These are phyloP conservation scores for Florisuga fusca DNA, from an alignment of 2,797 vertebrate species.

Conservation along the genomic window DNA sequence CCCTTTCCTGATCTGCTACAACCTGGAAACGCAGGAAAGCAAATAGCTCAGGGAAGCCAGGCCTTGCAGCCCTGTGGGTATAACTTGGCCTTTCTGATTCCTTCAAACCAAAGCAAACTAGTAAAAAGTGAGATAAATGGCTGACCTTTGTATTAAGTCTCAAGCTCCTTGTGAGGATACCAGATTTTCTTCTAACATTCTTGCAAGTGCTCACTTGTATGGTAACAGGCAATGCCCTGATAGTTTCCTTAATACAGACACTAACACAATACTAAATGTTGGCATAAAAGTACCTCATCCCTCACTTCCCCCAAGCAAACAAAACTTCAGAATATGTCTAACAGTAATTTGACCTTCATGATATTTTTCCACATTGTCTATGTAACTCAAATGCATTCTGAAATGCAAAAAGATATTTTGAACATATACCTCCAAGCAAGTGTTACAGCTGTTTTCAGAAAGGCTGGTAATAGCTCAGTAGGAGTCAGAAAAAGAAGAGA, in stretches of 20 bases:
- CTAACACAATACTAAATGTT: background rate
- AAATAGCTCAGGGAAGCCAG: background rate
- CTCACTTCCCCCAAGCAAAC: background rate
- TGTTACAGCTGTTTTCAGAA: background rate
- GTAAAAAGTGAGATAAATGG: background rate
- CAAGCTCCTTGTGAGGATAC: background rate
- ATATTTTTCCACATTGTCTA: background rate
- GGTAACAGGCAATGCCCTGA: background rate
- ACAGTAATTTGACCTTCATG: background rate
- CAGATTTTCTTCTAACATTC: background rate
- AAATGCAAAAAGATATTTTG: background rate
- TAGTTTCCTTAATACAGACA: background rate
- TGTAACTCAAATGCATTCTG: background rate
- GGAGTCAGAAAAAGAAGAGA: background rate
- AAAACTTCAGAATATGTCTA: background rate
- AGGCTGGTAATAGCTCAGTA: background rate
- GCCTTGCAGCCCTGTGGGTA: background rate
- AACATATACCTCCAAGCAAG: background rate
- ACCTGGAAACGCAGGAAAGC: background rate
- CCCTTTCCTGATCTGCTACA: background rate
- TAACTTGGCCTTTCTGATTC: fast-evolving
- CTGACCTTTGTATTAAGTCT: background rate
- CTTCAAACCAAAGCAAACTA: background rate
- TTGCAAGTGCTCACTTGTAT: background rate
- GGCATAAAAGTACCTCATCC: background rate